Conservation (phyloP, 2,888 invertebrate species). For the Stegana nigrithorax region DNA sequence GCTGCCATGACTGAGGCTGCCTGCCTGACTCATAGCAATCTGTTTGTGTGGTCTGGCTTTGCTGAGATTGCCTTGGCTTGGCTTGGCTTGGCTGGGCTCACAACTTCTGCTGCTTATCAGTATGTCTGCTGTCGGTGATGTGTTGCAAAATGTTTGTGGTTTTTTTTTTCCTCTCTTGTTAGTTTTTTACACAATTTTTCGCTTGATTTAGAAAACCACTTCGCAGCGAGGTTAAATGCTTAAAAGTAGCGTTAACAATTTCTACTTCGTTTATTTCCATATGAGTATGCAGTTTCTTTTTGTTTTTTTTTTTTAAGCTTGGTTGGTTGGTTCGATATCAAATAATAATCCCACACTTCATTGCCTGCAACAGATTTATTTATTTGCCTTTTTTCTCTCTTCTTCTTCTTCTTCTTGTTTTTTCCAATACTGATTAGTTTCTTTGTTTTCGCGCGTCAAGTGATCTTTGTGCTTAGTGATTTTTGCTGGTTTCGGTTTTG, state of each 20-base stretch:
- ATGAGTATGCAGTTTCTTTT: too few relatives aligned
- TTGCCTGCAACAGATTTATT: too few relatives aligned
- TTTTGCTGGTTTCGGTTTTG: neutral
- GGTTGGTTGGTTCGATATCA: neutral
- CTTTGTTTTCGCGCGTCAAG: neutral
- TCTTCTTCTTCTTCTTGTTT: neutral
- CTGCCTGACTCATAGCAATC: too few relatives aligned
- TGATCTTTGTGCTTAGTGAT: neutral
- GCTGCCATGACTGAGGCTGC: too few relatives aligned
- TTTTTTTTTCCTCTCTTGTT: too few relatives aligned
- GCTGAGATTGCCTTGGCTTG: neutral
- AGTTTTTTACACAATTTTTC: too few relatives aligned
- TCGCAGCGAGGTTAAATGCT: constrained; percentile 1
- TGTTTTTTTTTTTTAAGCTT: neutral
- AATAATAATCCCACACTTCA: neutral
- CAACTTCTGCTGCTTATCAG: neutral
- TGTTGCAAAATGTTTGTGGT: too few relatives aligned
- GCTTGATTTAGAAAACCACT: too few relatives aligned
- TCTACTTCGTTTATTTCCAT: constrained; percentile 1
- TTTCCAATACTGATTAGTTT: neutral
- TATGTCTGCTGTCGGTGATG: constrained; percentile 19
- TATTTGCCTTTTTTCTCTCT: neutral
- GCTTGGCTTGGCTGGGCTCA: neutral
- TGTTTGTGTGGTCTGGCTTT: neutral
- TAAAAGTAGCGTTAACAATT: constrained; percentile 8